Base-by-base conservation (phyloP, 2,797 vertebrate genomes). In the Acanthornis magna region DNA sequence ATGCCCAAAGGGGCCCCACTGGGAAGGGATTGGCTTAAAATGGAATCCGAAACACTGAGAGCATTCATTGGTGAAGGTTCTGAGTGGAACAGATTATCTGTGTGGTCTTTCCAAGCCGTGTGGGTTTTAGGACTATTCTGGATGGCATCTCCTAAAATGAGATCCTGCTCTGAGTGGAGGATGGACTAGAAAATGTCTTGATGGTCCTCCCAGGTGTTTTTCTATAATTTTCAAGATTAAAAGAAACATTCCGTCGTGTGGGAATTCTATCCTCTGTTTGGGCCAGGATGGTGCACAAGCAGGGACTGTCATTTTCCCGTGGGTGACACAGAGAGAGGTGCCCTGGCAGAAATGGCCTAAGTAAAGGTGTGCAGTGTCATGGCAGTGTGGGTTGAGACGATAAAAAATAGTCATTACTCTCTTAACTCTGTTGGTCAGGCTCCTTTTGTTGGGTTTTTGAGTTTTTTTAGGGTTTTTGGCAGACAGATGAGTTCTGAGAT, bases 231-330 rank as follows among this genome's bases (percentile, higher is more conserved):
- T 50, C 32, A 25, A 72, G 17, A 40, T 20, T 14, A 51, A 86
- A 81, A 34, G 32, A 57, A 50, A 16, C 2, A 13, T 38, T 7
- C 51, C 47, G 20, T 18, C 20, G 4, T 1, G 13, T 15, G 32
- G 19, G 45, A 68, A 12, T 5, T 6, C 7, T 40, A 1, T 36
- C 4, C 16, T 16, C 21, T 62, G 1, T 65, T 66, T 47, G 61
- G 63, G 27, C 4, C 25, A 16, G 26, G 34, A 27, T 19, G 23
- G n/a, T 13, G 48, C 32, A 7, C 8, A 42, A 4, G 17, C n/a
- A 32, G 13, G n/a, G 14, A n/a, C 5, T 7, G 8, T 3, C 3
- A 4, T 34, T 47, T 54, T 47, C 4, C 58, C 0, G 0, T 10
- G 16, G 30, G 16, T 47, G 42, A 13, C 19, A 25, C 63, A 60